phyloP scores from a whole-genome alignment of 2,113 vertebrate species.

The Pygoscelis adeliae region DNA sequence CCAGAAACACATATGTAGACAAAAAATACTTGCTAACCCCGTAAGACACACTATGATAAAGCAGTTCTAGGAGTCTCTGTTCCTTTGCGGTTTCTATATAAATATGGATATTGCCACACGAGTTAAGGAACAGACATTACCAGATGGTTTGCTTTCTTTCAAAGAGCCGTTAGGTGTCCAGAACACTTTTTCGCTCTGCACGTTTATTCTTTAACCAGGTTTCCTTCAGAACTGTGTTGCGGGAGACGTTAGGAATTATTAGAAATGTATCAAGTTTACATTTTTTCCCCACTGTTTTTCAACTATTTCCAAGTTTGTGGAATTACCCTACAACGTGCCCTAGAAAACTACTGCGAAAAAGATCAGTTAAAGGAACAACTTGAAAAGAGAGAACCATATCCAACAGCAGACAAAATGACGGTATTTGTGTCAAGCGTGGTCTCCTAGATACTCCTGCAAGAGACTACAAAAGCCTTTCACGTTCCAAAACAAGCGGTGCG shows the following conservation, averaged over 20 bases:
- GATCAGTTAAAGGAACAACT: not conserved
- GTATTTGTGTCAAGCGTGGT: accelerated
- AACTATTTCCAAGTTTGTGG: not conserved
- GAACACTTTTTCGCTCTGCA: not conserved
- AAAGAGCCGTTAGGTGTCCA: not conserved
- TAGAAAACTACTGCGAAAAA: not conserved
- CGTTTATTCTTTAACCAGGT: not conserved
- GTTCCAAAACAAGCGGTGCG: accelerated
- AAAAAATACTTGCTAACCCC: not conserved
- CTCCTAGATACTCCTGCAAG: not conserved
- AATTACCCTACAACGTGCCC: not conserved
- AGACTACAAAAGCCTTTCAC: not conserved
- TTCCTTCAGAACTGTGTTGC: not conserved
- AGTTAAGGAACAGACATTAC: not conserved
- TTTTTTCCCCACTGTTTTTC: not conserved
- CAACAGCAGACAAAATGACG: not conserved
- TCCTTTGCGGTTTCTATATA: not conserved
- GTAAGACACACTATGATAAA: not conserved
- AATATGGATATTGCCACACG: accelerated
- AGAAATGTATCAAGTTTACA: not conserved
- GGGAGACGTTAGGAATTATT: not conserved
- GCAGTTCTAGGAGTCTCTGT: not conserved
- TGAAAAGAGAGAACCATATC: not conserved
- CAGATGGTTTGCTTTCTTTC: not conserved
- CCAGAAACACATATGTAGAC: accelerated